Evolutionary conservation across 2,888 invertebrate genomes (phyloP), one percentile per base, ranked within the genome.

Genomic region (Rhyacophila evoluta): DNA sequence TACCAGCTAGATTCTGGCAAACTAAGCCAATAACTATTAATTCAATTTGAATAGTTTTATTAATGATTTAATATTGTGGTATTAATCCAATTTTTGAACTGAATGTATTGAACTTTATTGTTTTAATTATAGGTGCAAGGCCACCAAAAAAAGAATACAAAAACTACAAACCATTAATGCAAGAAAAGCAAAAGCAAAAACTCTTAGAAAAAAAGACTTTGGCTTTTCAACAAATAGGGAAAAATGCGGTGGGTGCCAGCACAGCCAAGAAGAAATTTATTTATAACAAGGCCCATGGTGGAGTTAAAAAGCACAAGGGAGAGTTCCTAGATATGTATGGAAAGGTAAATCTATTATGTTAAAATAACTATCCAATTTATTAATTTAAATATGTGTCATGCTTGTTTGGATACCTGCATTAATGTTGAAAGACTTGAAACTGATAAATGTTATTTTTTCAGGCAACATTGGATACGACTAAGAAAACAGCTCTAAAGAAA

Each of bases 61-160:
- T n/a, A n/a, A n/a, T n/a, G n/a, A n/a, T n/a, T n/a, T n/a, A n/a
- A n/a, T n/a, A n/a, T n/a, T n/a, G n/a, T n/a, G n/a, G n/a, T n/a
- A n/a, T n/a, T n/a, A n/a, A n/a, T n/a, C n/a, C n/a, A n/a, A n/a
- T n/a, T n/a, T n/a, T n/a, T n/a, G n/a, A n/a, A n/a, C n/a, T n/a
- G n/a, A n/a, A n/a, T n/a, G n/a, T n/a, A n/a, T n/a, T n/a, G n/a
- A n/a, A n/a, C n/a, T n/a, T n/a, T n/a, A n/a, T n/a, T n/a, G n/a
- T n/a, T n/a, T n/a, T n/a, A n/a, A n/a, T n/a, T n/a, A n/a, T n/a
- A 92, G 92, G 97, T 72, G 97, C 97, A 0, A 95, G 94, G 86
- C 94, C 95, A 2, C 93, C 93, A 0, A 94, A 93, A 85, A 92
- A 91, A 33, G 88, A 90, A 74, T 91, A 91, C 82, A 87, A 91